Base-by-base conservation (phyloP, 2,797 vertebrate genomes). In the Heterohyrax brucei region DNA sequence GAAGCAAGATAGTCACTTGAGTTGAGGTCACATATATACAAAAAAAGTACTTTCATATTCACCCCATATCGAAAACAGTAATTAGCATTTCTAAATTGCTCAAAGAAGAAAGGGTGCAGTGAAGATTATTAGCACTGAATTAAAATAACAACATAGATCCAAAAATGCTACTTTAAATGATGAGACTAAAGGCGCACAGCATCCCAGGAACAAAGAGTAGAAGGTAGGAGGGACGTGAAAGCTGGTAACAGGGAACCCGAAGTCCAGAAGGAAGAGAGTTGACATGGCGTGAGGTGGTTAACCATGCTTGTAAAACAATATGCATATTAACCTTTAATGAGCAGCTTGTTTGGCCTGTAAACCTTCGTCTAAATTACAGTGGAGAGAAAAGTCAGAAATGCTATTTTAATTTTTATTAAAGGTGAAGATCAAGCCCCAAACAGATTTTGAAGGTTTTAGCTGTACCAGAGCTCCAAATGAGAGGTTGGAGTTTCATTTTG, bases 1-100 rank as follows among this genome's bases (percentile, higher is more conserved):
- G 24, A 87, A 77, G 24, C 50, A 85, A 79, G 12, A n/a, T 0
- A 10, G 30, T 91, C 72, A 14, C 48, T 30, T 56, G 86, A 75
- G 3, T 72, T 10, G 46, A 62, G 39, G 39, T 39, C 39, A 16
- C 66, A 33, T 3, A 39, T 39, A 61, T 84, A 77, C 82, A 82
- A 77, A 66, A 39, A 62, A 19, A 44, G 8, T 10, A 18, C 12
- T 56, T 39, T 18, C 33, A 4, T 30, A 10, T 64, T 70, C 26
- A 82, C 64, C 61, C 21, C 48, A 2, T 30, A 78, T 19, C 64
- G 73, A 19, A 79, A 73, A 85, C 14, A 10, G 59, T 3, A 77
- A 10, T 26, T 66, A 28, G 64, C 62, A 75, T 90, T 53, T 83
- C 73, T 77, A 75, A 77, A 61, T 22, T 66, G 84, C 95, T 85